phyloP scores from a whole-genome alignment of 2,797 vertebrate species.

The Erethizon dorsatum region DNA sequence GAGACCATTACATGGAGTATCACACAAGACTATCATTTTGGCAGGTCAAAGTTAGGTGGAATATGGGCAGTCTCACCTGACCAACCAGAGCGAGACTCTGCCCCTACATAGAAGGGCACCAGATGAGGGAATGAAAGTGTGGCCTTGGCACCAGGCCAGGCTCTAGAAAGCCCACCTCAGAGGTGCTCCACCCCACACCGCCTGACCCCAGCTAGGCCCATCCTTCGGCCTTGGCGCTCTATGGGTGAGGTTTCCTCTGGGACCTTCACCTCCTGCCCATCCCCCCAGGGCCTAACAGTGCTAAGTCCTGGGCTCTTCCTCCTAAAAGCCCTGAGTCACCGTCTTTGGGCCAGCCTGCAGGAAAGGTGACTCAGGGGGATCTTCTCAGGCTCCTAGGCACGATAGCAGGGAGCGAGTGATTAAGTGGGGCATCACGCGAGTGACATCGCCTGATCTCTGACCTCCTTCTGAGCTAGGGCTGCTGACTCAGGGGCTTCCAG shows the following conservation, averaged over 20 bases:
- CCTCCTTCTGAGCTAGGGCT: not conserved
- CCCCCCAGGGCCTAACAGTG: not conserved
- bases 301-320: not conserved
- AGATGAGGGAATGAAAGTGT: not conserved
- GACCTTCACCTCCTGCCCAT: not conserved
- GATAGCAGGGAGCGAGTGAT: not conserved
- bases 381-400: not conserved
- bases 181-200: not conserved
- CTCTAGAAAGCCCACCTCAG: fast-evolving
- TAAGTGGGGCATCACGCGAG: not conserved
- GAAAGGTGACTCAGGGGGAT: conserved; percentile 56
- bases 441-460: not conserved
- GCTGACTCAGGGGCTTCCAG: not conserved
- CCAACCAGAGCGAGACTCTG: no score
- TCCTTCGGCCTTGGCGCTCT: not conserved
- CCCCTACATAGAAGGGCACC: not conserved
- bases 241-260: not conserved
- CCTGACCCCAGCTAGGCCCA: not conserved
- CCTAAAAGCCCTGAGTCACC: conserved; percentile 59
- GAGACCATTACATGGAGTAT: fast-evolving
- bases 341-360: not conserved
- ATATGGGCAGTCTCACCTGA: fast-evolving
- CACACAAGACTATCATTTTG: fast-evolving
- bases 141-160: not conserved
- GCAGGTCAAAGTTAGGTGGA: not conserved